phyloP scores from a whole-genome alignment of 2,113 vertebrate genomes.

The Caloenas nicobarica region DNA sequence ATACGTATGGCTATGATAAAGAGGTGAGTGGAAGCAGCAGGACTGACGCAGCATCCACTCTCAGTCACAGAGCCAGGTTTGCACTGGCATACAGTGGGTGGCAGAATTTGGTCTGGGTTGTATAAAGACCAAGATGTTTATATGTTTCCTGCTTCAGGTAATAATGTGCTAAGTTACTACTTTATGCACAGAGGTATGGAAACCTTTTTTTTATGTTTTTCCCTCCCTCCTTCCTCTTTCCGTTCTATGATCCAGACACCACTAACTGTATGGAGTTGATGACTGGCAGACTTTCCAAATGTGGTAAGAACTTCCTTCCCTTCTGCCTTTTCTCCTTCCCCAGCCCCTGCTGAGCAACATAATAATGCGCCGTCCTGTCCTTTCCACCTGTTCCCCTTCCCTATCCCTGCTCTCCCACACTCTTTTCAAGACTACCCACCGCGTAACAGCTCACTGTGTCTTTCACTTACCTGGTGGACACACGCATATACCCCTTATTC shows the following conservation, averaged over 20 bases:
- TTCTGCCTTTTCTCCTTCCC: slow-evolving; percentile 65
- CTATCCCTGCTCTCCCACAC: background rate
- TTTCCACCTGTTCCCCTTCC: slow-evolving; percentile 13
- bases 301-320: slow-evolving; percentile 88
- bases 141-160: slow-evolving; percentile 67
- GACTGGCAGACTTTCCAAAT: slow-evolving; percentile 91
- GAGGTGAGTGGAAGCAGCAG: background rate
- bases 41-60: background rate
- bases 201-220: slow-evolving; percentile 73
- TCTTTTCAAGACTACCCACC: background rate
- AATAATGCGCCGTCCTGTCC: slow-evolving; percentile 4
- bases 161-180: slow-evolving; percentile 65
- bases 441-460: background rate
- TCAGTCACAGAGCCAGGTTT: background rate
- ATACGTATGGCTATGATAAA: background rate
- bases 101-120: slow-evolving; percentile 42
- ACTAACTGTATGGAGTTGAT: slow-evolving; percentile 87
- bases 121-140: slow-evolving; percentile 39
- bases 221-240: slow-evolving; percentile 78
- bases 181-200: slow-evolving; percentile 69
- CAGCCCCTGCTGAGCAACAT: slow-evolving; percentile 45
- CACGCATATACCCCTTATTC: background rate
- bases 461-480: slow-evolving; percentile 25
- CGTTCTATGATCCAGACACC: slow-evolving; percentile 82
- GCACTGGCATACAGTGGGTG: background rate